Conservation (phyloP, 2,888 invertebrate species). For the Nephrotoma appendiculata region DNA sequence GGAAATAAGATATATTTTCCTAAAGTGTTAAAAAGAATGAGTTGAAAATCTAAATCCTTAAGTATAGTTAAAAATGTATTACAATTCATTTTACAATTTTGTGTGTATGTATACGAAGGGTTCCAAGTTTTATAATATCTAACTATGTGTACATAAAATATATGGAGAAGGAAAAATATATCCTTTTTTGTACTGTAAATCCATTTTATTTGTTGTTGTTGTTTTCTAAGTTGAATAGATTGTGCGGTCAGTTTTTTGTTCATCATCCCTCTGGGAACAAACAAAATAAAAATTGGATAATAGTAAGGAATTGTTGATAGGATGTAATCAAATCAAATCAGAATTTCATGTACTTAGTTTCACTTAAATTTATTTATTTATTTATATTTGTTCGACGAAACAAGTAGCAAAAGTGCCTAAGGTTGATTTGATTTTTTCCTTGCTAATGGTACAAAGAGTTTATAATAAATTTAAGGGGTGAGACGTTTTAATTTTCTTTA, state of each 20-base stretch:
- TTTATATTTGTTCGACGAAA: neutral
- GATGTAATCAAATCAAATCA: neutral
- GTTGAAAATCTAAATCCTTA: neutral
- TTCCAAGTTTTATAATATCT: neutral
- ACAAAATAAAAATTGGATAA: neutral
- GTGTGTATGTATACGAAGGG: neutral
- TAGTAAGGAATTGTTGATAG: neutral
- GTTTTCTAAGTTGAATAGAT: neutral
- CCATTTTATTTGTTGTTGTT: neutral
- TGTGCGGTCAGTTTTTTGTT: neutral
- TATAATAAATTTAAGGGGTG: neutral
- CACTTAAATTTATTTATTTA: neutral
- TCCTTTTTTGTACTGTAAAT: neutral
- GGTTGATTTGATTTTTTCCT: neutral
- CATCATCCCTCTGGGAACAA: neutral
- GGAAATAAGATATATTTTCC: neutral
- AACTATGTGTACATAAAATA: neutral
- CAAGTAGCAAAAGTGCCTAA: neutral
- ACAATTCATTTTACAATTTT: neutral
- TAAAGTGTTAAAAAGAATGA: neutral
- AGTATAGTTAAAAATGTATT: neutral
- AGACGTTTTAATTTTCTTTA: neutral
- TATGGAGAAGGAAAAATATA: neutral
- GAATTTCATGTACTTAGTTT: neutral
- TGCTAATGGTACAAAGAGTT: neutral